Evolutionary conservation across 2,888 invertebrate species (phyloP), one percentile per base, ranked within the genome.

Genomic region (Halictus quadricinctus): DNA sequence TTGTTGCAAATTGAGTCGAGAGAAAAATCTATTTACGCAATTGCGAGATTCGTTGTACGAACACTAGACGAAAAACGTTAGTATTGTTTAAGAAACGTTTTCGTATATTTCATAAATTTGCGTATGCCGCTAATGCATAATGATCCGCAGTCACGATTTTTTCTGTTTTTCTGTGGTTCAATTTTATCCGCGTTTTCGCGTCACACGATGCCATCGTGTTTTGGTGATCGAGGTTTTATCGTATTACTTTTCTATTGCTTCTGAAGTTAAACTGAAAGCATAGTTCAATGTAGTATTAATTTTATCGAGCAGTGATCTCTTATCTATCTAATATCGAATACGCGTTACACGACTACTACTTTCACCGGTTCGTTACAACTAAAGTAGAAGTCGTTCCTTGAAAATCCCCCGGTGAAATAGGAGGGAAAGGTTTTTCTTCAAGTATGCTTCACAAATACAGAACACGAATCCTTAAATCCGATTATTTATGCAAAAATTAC

Each of bases 291-390:
- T 58, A 48, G 25, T 46, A 29, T 76, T 46, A 64, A 48, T 58
- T n/a, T 58, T 74, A 58, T n/a, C 8, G 41, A 76, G 76, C 46
- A 76, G 64, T 64, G 76, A 76, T 76, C 64, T 76, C 76, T 66
- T 43, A 21, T 43, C 18, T 41, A 50, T 43, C 64, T 48, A 43
- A 64, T 72, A 25, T 66, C 36, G 36, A 36, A 64, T 21, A 6
- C 29, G 15, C 25, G 2, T 60, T 25, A 25, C 6, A n/a, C 29
- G 18, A 72, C 12, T 7, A 12, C 21, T 21, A 21, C 8, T 8
- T 54, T 58, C 5, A 58, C n/a, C 12, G n/a, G n/a, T 58, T 64
- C 29, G 29, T 66, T 41, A 21, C 29, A 15, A 15, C 15, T 15
- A 7, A 64, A 64, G 13, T 15, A 15, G 29, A 64, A 13, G 7